A percentile compares a stretch with the other conserved stretches of the same genome.
Evolutionary conservation across 2,888 invertebrate genomes (phyloP).

Genomic region (Lampropteryx suffumata): DNA sequence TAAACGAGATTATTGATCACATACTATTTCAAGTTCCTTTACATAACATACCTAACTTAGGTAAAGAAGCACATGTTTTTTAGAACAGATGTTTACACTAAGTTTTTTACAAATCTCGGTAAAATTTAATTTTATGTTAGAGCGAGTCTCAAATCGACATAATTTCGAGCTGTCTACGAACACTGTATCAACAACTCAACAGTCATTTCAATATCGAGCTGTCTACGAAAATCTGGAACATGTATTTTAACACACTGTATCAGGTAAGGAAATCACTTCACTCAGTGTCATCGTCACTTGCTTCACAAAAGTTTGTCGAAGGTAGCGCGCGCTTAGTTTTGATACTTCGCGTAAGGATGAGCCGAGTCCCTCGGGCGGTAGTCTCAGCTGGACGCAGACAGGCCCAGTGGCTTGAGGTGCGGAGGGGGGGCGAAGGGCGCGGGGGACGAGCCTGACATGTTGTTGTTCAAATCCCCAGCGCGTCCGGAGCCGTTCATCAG

Average conservation of each 20-base stretch:
- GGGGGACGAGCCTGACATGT: slow-evolving; percentile 83
- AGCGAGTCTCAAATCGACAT: too few species aligned
- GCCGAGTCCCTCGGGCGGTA: slow-evolving; percentile 74
- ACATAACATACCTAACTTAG: too few species aligned
- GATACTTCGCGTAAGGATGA: slow-evolving; percentile 76
- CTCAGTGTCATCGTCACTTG: not conserved
- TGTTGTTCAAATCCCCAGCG: slow-evolving; percentile 87
- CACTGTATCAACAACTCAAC: too few species aligned
- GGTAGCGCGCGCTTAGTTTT: slow-evolving; percentile 55
- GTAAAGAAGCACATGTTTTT: too few species aligned
- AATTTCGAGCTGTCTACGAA: too few species aligned
- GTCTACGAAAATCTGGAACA: too few species aligned
- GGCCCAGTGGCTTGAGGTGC: slow-evolving; percentile 82
- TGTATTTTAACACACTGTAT: too few species aligned
- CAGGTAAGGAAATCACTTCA: slow-evolving; percentile 1
- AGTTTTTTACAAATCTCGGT: too few species aligned
- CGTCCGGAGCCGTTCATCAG: slow-evolving; percentile 82
- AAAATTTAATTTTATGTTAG: too few species aligned
- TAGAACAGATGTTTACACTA: too few species aligned
- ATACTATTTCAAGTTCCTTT: too few species aligned
- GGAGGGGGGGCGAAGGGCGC: slow-evolving; percentile 70
- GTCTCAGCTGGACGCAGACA: slow-evolving; percentile 86
- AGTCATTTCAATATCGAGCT: too few species aligned
- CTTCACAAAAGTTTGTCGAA: slow-evolving; percentile 32
- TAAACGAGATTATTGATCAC: not conserved